Percentiles rank a stretch among this genome's conserved stretches.
Conservation (phyloP, 2,113 vertebrate species). For the Psophia crepitans region DNA sequence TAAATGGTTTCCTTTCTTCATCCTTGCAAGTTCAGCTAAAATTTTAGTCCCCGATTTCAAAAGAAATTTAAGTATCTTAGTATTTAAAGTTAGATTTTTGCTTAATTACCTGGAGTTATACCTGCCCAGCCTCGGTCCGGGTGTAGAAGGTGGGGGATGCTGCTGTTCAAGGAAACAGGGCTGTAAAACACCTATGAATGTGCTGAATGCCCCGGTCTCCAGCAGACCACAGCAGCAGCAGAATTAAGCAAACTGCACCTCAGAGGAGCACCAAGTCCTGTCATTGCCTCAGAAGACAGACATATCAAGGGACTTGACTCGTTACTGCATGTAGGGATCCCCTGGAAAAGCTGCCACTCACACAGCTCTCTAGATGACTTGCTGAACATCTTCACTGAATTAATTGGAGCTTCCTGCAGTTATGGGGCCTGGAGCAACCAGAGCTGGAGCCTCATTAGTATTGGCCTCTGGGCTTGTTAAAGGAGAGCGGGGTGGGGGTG, state of each 20-base stretch:
- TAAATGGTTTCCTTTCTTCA: not conserved
- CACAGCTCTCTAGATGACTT: not conserved
- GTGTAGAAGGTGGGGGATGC: not conserved
- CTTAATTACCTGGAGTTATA: not conserved
- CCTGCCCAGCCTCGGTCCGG: not conserved
- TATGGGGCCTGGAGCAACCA: not conserved
- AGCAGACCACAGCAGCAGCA: not conserved
- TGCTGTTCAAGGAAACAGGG: not conserved
- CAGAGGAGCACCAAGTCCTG: not conserved
- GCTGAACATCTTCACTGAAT: not conserved
- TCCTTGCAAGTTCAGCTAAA: not conserved
- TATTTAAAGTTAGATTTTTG: not conserved
- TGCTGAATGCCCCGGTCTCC: accelerated
- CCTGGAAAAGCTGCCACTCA: not conserved
- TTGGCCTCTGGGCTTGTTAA: not conserved
- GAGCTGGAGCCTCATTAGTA: not conserved
- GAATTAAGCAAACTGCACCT: not conserved
- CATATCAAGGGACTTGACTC: not conserved
- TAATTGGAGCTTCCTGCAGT: not conserved
- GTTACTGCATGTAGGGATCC: not conserved
- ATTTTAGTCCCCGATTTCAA: not conserved
- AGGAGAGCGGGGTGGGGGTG: not conserved
- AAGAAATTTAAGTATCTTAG: not conserved
- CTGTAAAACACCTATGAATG: not conserved
- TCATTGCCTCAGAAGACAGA: not conserved